Evolutionary conservation across 2,888 invertebrate genomes (phyloP), one percentile per base, ranked within the genome.

Genomic region (Byasa hedistus): DNA sequence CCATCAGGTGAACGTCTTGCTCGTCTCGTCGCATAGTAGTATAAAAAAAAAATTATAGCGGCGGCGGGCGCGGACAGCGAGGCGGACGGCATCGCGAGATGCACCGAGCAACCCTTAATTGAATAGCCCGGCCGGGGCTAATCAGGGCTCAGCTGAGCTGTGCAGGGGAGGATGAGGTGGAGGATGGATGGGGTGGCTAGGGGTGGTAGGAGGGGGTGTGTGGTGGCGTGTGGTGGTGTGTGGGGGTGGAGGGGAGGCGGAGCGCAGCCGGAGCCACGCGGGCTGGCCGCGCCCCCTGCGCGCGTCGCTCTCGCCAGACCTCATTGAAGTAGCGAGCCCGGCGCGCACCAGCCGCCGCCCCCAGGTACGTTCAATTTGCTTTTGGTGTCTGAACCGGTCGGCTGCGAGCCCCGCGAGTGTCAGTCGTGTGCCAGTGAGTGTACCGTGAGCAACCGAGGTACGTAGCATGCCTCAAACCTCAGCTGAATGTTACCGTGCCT

Each of bases 241-340:
- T 72, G 81, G 81, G 80, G 70, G 74, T 77, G 76, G 81, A 72
- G 81, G 84, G 72, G 80, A 84, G 84, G 80, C 83, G 83, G 80
- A 83, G 82, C 82, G 76, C 78, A 80, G 80, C 87, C 80, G 92
- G 92, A 92, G 90, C 89, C 90, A 89, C 90, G 91, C 90, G 86
- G 91, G 87, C 90, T 90, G 81, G 90, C 88, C 93, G 93, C 94
- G 94, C 94, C 91, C 92, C 92, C 88, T 89, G 90, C 91, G 92
- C 93, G 93, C 92, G 93, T 92, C 93, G 92, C 87, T 74, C 82
- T 81, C 83, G 83, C 88, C 92, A 92, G 79, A 78, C 84, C 90
- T 90, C 91, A 92, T 89, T 91, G 91, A 90, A 89, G 91, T 91
- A 85, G 87, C 88, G 84, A 88, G 87, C 87, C 88, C 87, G 87